These are phyloP conservation scores for Drosophila differens DNA, from an alignment of 2,888 invertebrate species.

Conservation along the genomic window DNA sequence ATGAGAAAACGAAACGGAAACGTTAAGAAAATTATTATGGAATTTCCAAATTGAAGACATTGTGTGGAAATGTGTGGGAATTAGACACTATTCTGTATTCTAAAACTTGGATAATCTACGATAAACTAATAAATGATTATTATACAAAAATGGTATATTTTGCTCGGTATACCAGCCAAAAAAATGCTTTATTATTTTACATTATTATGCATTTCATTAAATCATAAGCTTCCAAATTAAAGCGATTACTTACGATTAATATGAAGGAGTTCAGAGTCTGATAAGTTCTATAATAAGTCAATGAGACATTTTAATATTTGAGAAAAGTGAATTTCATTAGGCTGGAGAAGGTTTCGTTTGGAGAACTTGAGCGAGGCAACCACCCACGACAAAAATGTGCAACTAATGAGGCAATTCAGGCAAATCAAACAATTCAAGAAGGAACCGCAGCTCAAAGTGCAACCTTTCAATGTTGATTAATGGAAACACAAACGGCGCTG, in stretches of 20 bases:
- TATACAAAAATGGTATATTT: background rate
- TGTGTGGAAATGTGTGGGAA: background rate
- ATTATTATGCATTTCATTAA: background rate
- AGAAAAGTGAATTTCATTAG: constrained; percentile 25
- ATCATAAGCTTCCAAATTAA: background rate
- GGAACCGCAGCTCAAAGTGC: constrained; percentile 40
- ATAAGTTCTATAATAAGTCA: background rate
- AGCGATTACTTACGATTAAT: background rate
- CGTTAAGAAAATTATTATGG: background rate
- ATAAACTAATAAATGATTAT: background rate
- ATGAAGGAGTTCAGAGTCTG: background rate
- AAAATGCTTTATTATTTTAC: background rate
- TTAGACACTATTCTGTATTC: too few relatives aligned
- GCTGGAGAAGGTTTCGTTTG: background rate
- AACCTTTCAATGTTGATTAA: constrained; percentile 77
- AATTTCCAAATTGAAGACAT: background rate
- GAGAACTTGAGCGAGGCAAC: background rate
- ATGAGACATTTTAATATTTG: constrained; percentile 26
- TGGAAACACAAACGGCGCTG: constrained; percentile 46
- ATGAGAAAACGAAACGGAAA: background rate
- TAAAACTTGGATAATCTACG: accelerated
- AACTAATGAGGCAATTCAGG: constrained; percentile 61
- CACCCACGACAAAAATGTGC: constrained; percentile 53
- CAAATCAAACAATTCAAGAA: constrained; percentile 34
- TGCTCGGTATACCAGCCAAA: background rate